Evolutionary conservation across 2,113 vertebrate genomes (phyloP), one percentile per base, ranked within the genome.

Genomic region (Telmatochromis bifrenatus): DNA sequence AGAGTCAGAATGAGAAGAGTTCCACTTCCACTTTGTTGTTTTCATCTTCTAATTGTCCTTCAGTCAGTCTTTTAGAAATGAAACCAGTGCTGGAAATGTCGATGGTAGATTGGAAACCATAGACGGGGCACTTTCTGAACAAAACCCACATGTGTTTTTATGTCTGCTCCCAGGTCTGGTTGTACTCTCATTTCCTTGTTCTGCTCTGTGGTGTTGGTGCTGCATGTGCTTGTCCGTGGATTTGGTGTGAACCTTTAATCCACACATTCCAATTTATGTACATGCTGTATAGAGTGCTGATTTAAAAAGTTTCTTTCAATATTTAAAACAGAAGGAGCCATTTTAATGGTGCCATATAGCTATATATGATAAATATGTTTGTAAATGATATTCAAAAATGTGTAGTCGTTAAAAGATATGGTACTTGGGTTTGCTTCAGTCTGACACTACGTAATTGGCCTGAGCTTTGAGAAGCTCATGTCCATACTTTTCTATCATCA

Each of bases 81-180:
- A 82, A 49, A 53, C 19, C 6, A 37, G 21, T 70, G n/a, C 53
- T 37, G 12, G 7, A 53, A 85, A 3, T 5, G 6, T 6, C 35
- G 11, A 62, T 14, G 6, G 21, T 33, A 33, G 33, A 68, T 68
- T 37, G 62, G 7, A 85, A 81, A 55, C 5, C 10, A 5, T 12
- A 77, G 45, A 51, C 45, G 2, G 7, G 45, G 45, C 26, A 47
- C 42, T 45, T 83, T 35, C 33, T 83, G 13, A 84, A 55, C 56
- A 12, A 83, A 82, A 12, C 14, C 26, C 21, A 58, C 31, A 17
- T 35, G 70, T 26, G 6, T 17, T 51, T 5, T 31, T 6, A 1
- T 45, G 49, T 90, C 89, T 93, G 90, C 33, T 84, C 93, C 94
- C 94, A 94, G 93, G 92, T 94, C 93, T 95, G 94, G 81, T 85